A percentile compares a stretch with the other conserved stretches of the same genome.
These are phyloP conservation scores for Leptobrachium ailaonicum DNA, from an alignment of 2,113 vertebrate genomes.

Conservation along the genomic window DNA sequence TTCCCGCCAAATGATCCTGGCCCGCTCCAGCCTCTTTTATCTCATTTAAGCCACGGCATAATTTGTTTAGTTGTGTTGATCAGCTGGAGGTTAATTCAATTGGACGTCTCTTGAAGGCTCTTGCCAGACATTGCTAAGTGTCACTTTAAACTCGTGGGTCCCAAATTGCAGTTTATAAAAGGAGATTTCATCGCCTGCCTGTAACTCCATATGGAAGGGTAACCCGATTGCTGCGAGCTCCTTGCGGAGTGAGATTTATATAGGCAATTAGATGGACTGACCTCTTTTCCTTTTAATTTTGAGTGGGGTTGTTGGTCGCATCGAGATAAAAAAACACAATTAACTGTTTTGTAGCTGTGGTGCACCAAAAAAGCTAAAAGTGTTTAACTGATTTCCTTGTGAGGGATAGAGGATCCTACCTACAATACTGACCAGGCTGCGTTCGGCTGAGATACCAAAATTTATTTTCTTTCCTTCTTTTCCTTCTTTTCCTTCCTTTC, in stretches of 20 bases:
- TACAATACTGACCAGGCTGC: no score
- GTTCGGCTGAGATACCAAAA: no score
- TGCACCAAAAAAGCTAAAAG: no score
- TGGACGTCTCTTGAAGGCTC: conserved; percentile 69
- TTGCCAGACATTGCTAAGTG: conserved; percentile 68
- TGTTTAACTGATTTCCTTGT: no score
- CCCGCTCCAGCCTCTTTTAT: conserved; percentile 62
- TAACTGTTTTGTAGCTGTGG: neutral
- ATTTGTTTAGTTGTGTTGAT: conserved; percentile 73
- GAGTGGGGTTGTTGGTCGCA: conserved; percentile 2
- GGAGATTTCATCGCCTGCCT: conserved; percentile 59
- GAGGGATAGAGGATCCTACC: no score
- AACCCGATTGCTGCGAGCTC: conserved; percentile 1
- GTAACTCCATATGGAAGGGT: conserved; percentile 51
- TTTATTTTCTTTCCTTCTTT: no score
- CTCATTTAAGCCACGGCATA: conserved; percentile 64
- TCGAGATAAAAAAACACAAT: no score
- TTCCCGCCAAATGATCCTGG: conserved; percentile 56
- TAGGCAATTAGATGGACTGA: conserved; percentile 48
- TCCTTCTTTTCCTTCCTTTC: no score
- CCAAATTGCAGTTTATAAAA: conserved; percentile 60
- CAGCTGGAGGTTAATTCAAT: conserved; percentile 74
- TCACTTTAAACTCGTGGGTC: conserved; percentile 65
- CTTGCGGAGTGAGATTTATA: conserved; percentile 34
- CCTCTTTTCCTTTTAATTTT: conserved; percentile 50